Percentiles rank a stretch among this genome's conserved stretches.
These are phyloP conservation scores for Enteromius unitaeniatus DNA, from an alignment of 2,797 vertebrate genomes.

Conservation along the genomic window DNA sequence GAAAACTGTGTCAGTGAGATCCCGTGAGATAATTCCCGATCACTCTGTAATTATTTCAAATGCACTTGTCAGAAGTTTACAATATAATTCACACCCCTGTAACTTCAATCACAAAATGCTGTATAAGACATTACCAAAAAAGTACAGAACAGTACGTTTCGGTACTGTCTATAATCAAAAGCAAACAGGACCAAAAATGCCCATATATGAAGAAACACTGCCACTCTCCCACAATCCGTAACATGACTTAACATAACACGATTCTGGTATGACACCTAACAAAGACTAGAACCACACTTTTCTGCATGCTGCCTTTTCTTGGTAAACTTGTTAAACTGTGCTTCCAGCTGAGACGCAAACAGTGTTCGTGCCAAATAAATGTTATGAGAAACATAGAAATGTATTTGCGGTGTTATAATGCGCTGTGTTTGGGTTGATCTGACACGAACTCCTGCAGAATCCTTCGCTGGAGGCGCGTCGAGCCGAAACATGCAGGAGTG, in stretches of 20 bases:
- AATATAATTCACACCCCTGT: neutral
- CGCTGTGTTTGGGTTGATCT: neutral
- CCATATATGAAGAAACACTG: neutral
- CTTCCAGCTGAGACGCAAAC: neutral
- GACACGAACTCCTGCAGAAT: neutral
- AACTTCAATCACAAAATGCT: neutral
- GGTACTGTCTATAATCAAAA: too few species aligned
- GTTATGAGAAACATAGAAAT: neutral
- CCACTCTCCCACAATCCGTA: too few species aligned
- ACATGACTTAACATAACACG: neutral
- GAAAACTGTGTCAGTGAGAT: neutral
- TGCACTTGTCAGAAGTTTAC: neutral
- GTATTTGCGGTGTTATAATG: neutral
- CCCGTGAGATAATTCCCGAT: neutral
- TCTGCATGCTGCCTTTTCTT: too few species aligned
- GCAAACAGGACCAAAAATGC: too few species aligned
- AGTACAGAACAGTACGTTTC: too few species aligned
- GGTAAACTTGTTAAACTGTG: neutral
- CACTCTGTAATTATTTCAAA: neutral
- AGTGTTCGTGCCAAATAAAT: neutral
- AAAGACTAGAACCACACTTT: neutral
- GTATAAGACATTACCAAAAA: too few species aligned
- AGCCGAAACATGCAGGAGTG: conserved; percentile 8
- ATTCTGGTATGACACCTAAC: neutral
- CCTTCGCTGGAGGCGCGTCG: conserved; percentile 18